Conservation (phyloP, 2,888 invertebrate genomes). For the Callyntrura guangdongensis region DNA sequence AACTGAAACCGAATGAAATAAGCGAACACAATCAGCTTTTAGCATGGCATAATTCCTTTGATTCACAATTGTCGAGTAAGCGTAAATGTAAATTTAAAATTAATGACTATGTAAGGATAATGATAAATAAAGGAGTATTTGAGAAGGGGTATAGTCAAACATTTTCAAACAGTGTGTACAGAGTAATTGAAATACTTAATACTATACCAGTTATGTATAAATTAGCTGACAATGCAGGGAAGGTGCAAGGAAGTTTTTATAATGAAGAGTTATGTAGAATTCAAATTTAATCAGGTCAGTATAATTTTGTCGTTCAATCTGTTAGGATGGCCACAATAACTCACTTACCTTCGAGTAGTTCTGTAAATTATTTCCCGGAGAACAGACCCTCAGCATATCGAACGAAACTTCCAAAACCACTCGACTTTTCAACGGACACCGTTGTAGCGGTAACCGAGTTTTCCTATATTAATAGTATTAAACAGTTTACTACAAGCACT, state of each 20-base stretch:
- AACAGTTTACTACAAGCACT: not conserved
- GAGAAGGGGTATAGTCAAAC: constrained; percentile 41
- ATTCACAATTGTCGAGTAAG: not conserved
- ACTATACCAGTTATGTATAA: constrained; percentile 61
- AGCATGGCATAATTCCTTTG: constrained; percentile 43
- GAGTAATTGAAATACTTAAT: not conserved
- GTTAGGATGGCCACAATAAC: constrained; percentile 14
- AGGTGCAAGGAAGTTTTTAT: constrained; percentile 60
- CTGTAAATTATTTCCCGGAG: not conserved
- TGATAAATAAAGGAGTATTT: not conserved
- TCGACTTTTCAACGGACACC: not conserved
- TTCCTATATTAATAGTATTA: constrained; percentile 18
- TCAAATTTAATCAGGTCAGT: no score
- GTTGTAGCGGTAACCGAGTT: constrained; percentile 50
- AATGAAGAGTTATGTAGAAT: constrained; percentile 38
- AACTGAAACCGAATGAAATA: constrained; percentile 38
- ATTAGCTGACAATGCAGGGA: not conserved
- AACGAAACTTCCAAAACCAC: constrained; percentile 29
- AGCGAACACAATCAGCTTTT: constrained; percentile 62
- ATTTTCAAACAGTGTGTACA: constrained; percentile 42
- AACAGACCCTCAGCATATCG: constrained; percentile 18
- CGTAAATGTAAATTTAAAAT: not conserved
- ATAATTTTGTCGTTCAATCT: not conserved
- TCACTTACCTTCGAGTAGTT: constrained; percentile 42
- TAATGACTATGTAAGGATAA: constrained; percentile 54